phyloP scores from a whole-genome alignment of 2,113 vertebrate species.

The Rhea pennata region DNA sequence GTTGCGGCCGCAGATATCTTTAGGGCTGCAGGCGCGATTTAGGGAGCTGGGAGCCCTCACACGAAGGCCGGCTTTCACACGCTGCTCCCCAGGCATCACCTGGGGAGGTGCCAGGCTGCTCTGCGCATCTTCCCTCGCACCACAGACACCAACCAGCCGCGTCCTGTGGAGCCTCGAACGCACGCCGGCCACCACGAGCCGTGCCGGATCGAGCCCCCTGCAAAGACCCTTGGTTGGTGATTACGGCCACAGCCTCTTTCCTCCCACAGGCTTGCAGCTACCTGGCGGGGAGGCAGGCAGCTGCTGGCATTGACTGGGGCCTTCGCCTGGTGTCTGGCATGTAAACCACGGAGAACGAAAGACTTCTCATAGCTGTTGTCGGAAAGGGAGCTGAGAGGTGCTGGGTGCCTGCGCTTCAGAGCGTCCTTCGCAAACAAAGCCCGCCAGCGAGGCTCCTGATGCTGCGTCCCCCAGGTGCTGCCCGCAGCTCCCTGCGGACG shows the following conservation, averaged over 20 bases:
- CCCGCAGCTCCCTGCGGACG: background rate
- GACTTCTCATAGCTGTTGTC: rapidly evolving
- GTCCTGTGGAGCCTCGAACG: rapidly evolving
- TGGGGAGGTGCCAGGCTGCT: background rate
- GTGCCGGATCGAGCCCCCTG: background rate
- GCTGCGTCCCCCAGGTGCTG: rapidly evolving
- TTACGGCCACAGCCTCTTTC: background rate
- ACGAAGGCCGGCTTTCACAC: background rate
- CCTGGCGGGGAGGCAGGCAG: background rate
- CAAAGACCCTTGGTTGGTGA: background rate
- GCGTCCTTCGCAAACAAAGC: background rate
- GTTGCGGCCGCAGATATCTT: rapidly evolving
- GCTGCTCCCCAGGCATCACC: rapidly evolving
- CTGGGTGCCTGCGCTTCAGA: background rate
- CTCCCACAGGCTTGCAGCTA: background rate
- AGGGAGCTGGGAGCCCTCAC: background rate
- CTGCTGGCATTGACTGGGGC: background rate
- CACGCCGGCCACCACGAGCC: background rate
- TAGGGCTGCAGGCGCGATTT: background rate
- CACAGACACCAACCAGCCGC: background rate
- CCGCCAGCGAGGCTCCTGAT: background rate
- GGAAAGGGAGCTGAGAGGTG: background rate
- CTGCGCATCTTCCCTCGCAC: background rate
- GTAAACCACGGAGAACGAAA: rapidly evolving
- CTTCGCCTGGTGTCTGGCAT: background rate